Conservation (phyloP, 64 coral and sea anemone genomes). For the Pocillopora verrucosa region DNA sequence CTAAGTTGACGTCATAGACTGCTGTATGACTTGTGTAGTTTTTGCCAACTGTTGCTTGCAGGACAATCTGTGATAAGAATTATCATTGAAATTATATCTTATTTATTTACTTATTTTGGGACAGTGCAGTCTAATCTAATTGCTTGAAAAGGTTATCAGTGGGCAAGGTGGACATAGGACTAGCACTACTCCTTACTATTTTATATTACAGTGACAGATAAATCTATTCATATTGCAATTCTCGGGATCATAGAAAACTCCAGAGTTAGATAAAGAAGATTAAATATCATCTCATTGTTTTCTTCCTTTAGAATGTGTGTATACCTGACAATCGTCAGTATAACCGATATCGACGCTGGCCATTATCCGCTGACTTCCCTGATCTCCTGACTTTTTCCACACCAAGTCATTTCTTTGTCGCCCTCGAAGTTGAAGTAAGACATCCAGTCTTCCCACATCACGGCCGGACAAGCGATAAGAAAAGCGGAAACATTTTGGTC, state of each 20-base stretch:
- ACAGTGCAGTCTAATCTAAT: no score
- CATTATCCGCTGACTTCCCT: not conserved
- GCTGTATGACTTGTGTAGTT: not conserved
- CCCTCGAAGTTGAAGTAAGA: not conserved
- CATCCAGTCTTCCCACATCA: not conserved
- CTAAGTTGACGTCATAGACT: not conserved
- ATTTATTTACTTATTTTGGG: no score
- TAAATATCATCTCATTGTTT: not conserved
- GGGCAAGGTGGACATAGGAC: no score
- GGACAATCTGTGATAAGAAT: not conserved
- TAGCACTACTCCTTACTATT: no score
- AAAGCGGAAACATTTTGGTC: not conserved
- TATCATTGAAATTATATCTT: no score
- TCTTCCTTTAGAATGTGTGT: not conserved
- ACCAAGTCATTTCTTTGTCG: not conserved
- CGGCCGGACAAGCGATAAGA: not conserved
- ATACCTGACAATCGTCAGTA: not conserved
- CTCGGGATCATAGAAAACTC: no score
- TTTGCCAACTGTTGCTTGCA: not conserved
- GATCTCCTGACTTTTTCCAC: not conserved
- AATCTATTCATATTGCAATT: no score
- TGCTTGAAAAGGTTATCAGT: no score
- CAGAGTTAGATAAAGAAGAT: no score
- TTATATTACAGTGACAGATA: no score
- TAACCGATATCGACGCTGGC: not conserved